Conservation (phyloP, 2,113 vertebrate genomes). For the Stomatorhinus ivindoensis region DNA sequence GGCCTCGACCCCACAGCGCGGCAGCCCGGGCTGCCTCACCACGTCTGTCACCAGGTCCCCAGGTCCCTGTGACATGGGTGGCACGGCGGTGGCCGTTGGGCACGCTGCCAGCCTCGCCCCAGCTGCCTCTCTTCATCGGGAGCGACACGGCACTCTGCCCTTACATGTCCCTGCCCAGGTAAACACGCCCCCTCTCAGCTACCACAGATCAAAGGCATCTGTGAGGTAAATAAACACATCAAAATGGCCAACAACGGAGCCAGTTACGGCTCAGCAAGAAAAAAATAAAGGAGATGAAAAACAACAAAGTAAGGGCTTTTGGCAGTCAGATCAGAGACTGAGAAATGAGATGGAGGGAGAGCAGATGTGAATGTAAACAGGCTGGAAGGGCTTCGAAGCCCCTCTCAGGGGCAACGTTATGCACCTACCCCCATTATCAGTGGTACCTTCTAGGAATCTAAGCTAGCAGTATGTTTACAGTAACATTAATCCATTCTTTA, state of each 20-base stretch:
- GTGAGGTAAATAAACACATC: constrained; percentile 54
- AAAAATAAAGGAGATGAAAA: constrained; percentile 3
- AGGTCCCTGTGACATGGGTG: not conserved
- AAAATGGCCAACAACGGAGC: constrained; percentile 48
- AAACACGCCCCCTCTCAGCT: constrained; percentile 26
- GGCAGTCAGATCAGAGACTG: constrained; percentile 39
- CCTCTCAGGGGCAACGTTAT: not conserved
- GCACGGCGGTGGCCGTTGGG: not conserved
- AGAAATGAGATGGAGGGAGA: constrained; percentile 22
- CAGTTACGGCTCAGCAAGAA: constrained; percentile 31
- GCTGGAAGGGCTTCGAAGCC: not conserved
- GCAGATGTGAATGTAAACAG: constrained; percentile 30
- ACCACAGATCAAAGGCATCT: constrained; percentile 45
- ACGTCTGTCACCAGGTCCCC: not conserved
- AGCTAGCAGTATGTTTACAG: not conserved
- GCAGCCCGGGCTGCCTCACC: not conserved
- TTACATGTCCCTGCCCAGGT: not conserved
- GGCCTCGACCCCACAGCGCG: not conserved
- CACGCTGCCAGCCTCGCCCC: constrained; percentile 21
- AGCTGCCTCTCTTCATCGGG: constrained; percentile 44
- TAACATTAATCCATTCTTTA: not conserved
- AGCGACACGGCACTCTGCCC: constrained; percentile 31
- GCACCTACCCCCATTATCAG: not conserved
- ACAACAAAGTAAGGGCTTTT: constrained; percentile 43
- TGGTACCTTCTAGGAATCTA: not conserved